A percentile compares a stretch with the other conserved stretches of the same genome.
phyloP scores from a whole-genome alignment of 2,113 vertebrate species.

The Rallus limicola region DNA sequence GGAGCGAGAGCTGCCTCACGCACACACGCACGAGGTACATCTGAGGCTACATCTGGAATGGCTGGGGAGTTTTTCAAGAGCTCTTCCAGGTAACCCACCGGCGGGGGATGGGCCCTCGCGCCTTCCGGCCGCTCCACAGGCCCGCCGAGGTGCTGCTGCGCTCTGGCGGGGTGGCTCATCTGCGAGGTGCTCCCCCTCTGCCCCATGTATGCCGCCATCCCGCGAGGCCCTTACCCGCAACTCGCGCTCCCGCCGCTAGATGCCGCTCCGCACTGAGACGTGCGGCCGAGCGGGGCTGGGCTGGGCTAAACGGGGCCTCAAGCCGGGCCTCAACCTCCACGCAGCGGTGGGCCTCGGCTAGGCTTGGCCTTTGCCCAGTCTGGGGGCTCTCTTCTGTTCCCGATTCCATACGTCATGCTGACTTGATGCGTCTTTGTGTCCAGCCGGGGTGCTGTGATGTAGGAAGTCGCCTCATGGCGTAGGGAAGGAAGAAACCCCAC shows the following conservation, averaged over 20 bases:
- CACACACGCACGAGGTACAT: too few species aligned
- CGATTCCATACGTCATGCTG: accelerated
- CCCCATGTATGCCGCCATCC: accelerated
- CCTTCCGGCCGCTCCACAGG: background rate
- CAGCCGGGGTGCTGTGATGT: background rate
- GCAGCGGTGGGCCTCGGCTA: too few species aligned
- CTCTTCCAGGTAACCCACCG: too few species aligned
- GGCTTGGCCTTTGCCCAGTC: background rate
- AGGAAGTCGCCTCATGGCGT: background rate
- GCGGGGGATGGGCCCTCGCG: too few species aligned
- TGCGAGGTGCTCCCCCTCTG: accelerated
- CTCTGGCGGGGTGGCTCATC: too few species aligned
- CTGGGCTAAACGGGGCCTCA: accelerated
- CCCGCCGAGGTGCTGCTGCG: background rate
- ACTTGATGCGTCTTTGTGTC: accelerated
- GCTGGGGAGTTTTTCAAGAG: too few species aligned
- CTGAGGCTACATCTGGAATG: too few species aligned
- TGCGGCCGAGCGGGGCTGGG: background rate
- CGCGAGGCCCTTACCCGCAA: accelerated
- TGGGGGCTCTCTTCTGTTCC: background rate
- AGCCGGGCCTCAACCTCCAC: background rate
- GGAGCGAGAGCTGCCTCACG: background rate
- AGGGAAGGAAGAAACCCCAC: background rate
- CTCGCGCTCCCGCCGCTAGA: background rate
- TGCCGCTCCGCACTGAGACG: background rate